Conservation (phyloP, 2,888 invertebrate species). For the Synergus umbraculus region DNA sequence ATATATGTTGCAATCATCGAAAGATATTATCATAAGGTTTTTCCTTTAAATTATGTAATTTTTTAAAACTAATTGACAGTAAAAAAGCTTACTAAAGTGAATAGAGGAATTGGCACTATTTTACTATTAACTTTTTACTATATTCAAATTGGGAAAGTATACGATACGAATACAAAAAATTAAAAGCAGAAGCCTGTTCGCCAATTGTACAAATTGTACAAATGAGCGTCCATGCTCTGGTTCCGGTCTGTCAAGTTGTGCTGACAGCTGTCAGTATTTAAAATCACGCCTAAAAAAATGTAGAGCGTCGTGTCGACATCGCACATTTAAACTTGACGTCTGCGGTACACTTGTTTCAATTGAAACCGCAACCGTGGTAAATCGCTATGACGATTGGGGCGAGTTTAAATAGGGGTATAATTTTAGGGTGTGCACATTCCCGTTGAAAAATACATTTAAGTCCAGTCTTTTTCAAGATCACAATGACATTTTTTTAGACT, state of each 20-base stretch:
- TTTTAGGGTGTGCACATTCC: constrained; percentile 63
- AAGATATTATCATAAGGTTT: no score
- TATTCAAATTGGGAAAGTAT: no score
- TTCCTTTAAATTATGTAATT: no score
- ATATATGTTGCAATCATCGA: no score
- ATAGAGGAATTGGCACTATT: no score
- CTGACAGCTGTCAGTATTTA: constrained; percentile 75
- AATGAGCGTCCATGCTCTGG: constrained; percentile 55
- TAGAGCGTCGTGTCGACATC: constrained; percentile 53
- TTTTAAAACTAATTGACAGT: no score
- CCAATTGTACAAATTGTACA: constrained; percentile 35
- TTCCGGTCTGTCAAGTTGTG: constrained; percentile 71
- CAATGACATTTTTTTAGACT: constrained; percentile 32
- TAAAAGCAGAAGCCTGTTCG: constrained; percentile 23
- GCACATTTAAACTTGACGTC: constrained; percentile 56
- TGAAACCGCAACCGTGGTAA: constrained; percentile 65
- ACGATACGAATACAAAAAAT: not conserved
- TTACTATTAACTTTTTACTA: no score
- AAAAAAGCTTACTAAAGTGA: no score
- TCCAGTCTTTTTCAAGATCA: constrained; percentile 42
- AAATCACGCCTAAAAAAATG: constrained; percentile 70
- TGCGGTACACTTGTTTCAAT: constrained; percentile 60
- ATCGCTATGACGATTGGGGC: constrained; percentile 69
- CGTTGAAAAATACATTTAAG: constrained; percentile 61
- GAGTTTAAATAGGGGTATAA: constrained; percentile 66